Evolutionary conservation across 2,113 vertebrate genomes (phyloP), one percentile per base, ranked within the genome.

Genomic region (Heterocephalus glaber): DNA sequence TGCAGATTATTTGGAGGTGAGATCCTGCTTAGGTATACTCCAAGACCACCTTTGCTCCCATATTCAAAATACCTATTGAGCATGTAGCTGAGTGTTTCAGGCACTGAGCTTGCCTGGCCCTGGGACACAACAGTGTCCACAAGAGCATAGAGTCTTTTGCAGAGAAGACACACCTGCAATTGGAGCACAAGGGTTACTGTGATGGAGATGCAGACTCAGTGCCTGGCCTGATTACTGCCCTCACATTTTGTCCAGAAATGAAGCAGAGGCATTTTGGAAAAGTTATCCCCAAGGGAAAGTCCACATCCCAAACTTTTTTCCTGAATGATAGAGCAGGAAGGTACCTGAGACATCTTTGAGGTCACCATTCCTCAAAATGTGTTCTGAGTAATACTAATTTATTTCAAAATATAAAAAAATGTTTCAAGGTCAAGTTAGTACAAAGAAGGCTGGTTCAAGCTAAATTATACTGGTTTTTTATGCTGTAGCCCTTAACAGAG

Each of bases 241-340:
- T 72, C 82, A 41, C 11, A 1, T 38, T 61, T 84, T 61, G n/a
- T 61, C 63, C 93, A 97, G 79, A 95, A 94, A 89, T 68, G 47
- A 87, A 84, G 38, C 68, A 49, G 33, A 83, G 52, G 33, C 63
- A 28, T 60, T 79, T 54, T 92, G 76, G 89, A 79, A 86, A 93
- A 93, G 58, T 96, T 92, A 76, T 52, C 14, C 52, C 44, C 30
- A 65, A 47, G 76, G 65, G 49, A 84, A 97, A 93, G 94, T 96
- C 49, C 83, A 96, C 16, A 77, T 35, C 79, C 16, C 3, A 49
- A 56, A 20, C 74, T 86, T 92, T 83, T 44, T 0, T 38, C 5
- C 72, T 16, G 19, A 74, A 44, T n/a, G 65, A 63, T 61, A 74
- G 60, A 76, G 33, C 60, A 82, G 56, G 17, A 70, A 90, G 91